Base-by-base conservation (phyloP, 2,113 vertebrate species). In the Cyprinodon brontotheroides region DNA sequence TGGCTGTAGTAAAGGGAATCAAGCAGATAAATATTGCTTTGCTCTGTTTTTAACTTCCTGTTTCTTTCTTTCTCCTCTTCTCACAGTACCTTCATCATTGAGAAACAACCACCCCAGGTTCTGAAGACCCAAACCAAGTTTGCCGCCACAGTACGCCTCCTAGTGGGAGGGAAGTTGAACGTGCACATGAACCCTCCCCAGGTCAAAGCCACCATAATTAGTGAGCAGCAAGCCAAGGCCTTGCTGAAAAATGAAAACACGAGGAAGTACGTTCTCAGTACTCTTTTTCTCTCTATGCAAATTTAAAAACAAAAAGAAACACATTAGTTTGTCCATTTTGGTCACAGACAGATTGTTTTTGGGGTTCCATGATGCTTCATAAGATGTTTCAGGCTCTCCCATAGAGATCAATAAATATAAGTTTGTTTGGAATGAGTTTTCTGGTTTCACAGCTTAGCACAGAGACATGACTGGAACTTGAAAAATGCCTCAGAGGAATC, bases 121-220 rank as follows among this genome's bases (percentile, higher is more conserved):
- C 91, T 99, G 77, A 99, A 99, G 93, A 99, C 98, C 1, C 98
- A 99, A 94, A 99, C 97, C 72, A 98, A 98, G 92, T 99, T 98
- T 17, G 97, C 97, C 0, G 97, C 98, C 61, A 98, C 97, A 0
- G 96, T 99, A 85, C 95, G 97, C 78, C 95, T 99, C 70, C 93
- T 99, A 81, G 98, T 99, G 53, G 97, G 98, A 0, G 97, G 98
- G 70, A 99, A 98, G 92, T 85, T 99, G 85, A 99, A 99, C 0
- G 98, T 99, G 80, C 95, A 99, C 91, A 99, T 99, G 98, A 99
- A 99, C 89, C 98, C 97, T 0, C 98, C 98, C 0, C 98, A 99
- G 90, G 98, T 98, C 87, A 99, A 99, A 92, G 97, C 97, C 68
- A 98, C 97, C 93, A 99, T 99, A 92, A 97, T 99, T 89, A 99